These are phyloP conservation scores for Liolophura sinensis DNA, from an alignment of 1,140 invertebrate species.

Conservation along the genomic window DNA sequence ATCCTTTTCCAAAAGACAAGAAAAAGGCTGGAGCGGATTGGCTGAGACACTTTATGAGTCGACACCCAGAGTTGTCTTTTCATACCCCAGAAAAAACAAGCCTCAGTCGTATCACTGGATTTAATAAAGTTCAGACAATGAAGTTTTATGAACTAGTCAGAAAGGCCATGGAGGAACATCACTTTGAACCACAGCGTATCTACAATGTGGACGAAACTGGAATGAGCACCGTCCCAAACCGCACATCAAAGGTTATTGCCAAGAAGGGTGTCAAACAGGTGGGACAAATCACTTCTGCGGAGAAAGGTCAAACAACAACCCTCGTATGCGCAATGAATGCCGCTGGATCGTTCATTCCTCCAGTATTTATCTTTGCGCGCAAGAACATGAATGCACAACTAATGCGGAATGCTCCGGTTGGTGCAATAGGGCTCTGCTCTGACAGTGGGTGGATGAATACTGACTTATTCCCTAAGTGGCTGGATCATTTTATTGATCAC, in stretches of 20 bases:
- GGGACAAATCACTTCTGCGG: slow-evolving; percentile 57
- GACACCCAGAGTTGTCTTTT: slow-evolving; percentile 91
- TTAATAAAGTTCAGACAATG: slow-evolving; percentile 8
- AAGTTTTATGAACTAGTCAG: slow-evolving; percentile 23
- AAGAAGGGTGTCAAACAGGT: slow-evolving; percentile 56
- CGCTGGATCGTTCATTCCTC: slow-evolving; percentile 30
- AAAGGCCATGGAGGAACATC: slow-evolving; percentile 44
- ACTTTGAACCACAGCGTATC: slow-evolving; percentile 48
- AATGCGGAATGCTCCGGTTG: slow-evolving; percentile 39
- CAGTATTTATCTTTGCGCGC: slow-evolving; percentile 41
- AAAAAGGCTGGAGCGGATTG: slow-evolving; percentile 52
- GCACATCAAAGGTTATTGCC: slow-evolving; percentile 55
- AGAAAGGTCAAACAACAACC: slow-evolving; percentile 46
- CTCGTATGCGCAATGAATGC: slow-evolving; percentile 31
- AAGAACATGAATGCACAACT: slow-evolving; percentile 45
- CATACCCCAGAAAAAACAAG: slow-evolving; percentile 53
- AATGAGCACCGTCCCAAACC: slow-evolving; percentile 58
- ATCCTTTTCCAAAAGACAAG: slow-evolving; percentile 18
- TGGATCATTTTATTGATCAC: slow-evolving; percentile 57
- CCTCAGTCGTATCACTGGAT: slow-evolving; percentile 13
- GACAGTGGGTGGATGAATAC: slow-evolving; percentile 47
- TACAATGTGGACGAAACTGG: slow-evolving; percentile 63
- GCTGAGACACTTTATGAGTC: slow-evolving; percentile 96
- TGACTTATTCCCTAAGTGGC: slow-evolving; percentile 38
- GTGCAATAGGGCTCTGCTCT: slow-evolving; percentile 10